phyloP scores from a whole-genome alignment of 1,140 invertebrate species.

The Camponotus floridanus region DNA sequence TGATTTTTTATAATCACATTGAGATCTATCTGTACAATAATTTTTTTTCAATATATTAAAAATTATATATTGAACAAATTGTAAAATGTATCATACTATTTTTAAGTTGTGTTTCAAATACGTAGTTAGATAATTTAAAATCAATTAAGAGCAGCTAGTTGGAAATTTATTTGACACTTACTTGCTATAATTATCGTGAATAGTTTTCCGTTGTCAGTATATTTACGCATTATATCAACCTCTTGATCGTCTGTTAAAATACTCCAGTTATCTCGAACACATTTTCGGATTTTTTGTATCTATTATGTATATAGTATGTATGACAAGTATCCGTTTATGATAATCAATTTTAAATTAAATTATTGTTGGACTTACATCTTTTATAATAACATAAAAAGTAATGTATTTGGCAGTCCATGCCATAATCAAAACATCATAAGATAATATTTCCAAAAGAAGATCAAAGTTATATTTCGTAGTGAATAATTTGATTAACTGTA shows the following conservation, averaged over 20 bases:
- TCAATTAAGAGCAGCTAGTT: background rate
- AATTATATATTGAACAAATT: background rate
- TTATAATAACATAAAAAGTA: background rate
- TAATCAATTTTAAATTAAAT: constrained; percentile 14
- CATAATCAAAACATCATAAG: background rate
- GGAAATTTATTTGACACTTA: background rate
- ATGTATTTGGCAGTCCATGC: background rate
- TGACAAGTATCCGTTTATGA: background rate
- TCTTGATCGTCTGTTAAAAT: constrained; percentile 3
- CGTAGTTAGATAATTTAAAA: background rate
- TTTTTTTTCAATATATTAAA: background rate
- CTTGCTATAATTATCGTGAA: constrained; percentile 12
- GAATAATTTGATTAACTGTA: constrained; percentile 27
- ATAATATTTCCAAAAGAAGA: constrained; percentile 3
- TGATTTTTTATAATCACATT: background rate
- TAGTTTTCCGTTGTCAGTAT: background rate
- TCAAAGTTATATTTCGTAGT: background rate
- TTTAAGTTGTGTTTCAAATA: background rate
- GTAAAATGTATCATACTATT: background rate
- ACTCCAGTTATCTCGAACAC: background rate
- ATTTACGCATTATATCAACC: constrained; percentile 17
- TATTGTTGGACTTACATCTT: constrained; percentile 30
- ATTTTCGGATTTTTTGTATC: constrained; percentile 1
- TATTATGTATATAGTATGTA: background rate
- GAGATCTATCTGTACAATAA: too few relatives aligned